These are phyloP conservation scores for Ichneumoninae sp. DNA, from an alignment of 2,888 invertebrate species.

Conservation along the genomic window DNA sequence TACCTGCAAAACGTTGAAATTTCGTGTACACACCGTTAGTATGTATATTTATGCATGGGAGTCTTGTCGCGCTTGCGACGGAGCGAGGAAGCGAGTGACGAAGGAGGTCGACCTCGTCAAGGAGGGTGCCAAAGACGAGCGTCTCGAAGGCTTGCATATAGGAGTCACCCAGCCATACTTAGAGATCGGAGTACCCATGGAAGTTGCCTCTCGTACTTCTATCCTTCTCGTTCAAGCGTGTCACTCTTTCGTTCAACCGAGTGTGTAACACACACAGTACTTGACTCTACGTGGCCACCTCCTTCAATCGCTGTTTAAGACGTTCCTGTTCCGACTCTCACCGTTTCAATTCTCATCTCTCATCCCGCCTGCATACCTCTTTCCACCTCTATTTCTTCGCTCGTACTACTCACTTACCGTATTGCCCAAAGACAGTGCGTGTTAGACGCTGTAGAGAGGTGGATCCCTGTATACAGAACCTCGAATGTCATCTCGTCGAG, in stretches of 20 bases:
- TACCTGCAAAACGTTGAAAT: constrained; percentile 71
- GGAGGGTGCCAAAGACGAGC: constrained; percentile 9
- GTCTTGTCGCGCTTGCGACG: constrained; percentile 64
- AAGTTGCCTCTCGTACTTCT: constrained; percentile 6
- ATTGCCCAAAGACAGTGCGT: constrained; percentile 12
- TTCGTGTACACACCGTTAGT: constrained; percentile 71
- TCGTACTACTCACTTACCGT: neutral
- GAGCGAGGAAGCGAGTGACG: constrained; percentile 17
- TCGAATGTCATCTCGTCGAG: constrained; percentile 72
- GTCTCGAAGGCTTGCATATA: constrained; percentile 27
- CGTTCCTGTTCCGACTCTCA: constrained; percentile 36
- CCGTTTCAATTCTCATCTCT: constrained; percentile 51
- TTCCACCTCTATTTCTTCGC: constrained; percentile 50
- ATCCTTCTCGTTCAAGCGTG: constrained; percentile 11
- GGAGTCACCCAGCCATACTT: constrained; percentile 5
- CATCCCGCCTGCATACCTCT: constrained; percentile 52
- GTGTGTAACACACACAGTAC: neutral
- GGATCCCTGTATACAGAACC: constrained; percentile 38
- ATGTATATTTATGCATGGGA: constrained; percentile 74
- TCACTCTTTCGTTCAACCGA: neutral
- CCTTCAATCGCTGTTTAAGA: constrained; percentile 28
- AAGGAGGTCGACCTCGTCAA: constrained; percentile 28
- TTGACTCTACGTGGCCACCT: constrained; percentile 9
- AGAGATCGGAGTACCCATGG: constrained; percentile 16
- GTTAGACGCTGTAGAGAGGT: constrained; percentile 3